A percentile compares a stretch with the other conserved stretches of the same genome.
These are phyloP conservation scores for Podotricha telesiphe DNA, from an alignment of 2,888 invertebrate genomes.

Conservation along the genomic window DNA sequence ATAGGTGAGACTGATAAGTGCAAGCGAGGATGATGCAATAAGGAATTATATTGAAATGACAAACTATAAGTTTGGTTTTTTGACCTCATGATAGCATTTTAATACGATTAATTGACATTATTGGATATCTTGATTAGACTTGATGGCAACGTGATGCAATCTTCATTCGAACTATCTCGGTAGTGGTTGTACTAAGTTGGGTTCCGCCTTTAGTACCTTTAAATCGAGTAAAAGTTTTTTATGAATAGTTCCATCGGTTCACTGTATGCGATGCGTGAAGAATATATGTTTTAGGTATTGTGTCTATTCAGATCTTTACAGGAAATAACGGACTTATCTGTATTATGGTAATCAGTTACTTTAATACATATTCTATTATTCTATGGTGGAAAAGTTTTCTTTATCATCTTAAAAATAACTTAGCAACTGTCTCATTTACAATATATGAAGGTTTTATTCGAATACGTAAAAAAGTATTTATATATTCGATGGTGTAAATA, in stretches of 20 bases:
- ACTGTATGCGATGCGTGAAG: too few species aligned
- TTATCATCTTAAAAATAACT: background rate
- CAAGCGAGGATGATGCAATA: constrained; percentile 12
- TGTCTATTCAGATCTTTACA: background rate
- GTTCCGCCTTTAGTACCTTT: background rate
- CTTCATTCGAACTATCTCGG: background rate
- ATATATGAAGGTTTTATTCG: background rate
- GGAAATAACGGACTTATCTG: background rate
- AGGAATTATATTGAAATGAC: constrained; percentile 6
- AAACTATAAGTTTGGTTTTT: background rate
- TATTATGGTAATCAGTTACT: background rate
- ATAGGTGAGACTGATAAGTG: background rate
- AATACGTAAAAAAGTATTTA: background rate
- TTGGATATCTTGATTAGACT: background rate
- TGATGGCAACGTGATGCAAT: background rate
- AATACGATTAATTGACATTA: constrained; percentile 6
- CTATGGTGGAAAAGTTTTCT: background rate
- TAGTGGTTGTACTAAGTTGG: background rate
- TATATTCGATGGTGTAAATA: constrained; percentile 3
- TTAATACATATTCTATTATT: too few species aligned
- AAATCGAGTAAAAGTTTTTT: too few species aligned
- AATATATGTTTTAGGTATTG: too few species aligned
- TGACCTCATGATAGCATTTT: background rate
- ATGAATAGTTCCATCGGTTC: background rate
- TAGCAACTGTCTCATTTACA: background rate